Base-by-base conservation (phyloP, 1,140 invertebrate species). In the Brachystomella parvula region DNA sequence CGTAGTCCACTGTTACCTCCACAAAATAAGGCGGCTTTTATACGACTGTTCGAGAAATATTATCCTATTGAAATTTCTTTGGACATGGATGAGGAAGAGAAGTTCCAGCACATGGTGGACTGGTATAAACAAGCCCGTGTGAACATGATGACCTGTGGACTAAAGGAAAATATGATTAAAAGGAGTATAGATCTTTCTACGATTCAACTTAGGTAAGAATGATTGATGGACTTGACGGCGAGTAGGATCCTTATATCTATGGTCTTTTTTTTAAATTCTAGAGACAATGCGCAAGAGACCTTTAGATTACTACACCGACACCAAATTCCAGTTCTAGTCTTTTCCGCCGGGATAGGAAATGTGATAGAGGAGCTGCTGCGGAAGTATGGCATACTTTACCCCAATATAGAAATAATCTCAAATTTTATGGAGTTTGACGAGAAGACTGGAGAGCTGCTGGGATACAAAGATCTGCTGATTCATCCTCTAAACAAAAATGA, bases 261-360 rank as follows among this genome's bases (percentile, higher is more conserved):
- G 3, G 12, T 21, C 9, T 6, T 56, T 58, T 6, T 21, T 57
- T 61, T 35, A 26, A 26, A 9, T 29, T 21, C 29, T 74, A 87
- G 93, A 75, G 87, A 89, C 74, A 86, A 86, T 2, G 87, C 88
- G 12, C 77, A 83, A 56, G 82, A 87, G 44, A 78, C 94, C 29
- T 87, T 97, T 73, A 71, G 82, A 19, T 80, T 81, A 66, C 79
- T 94, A 17, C 72, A 87, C 35, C 72, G 75, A 2, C 75, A 83
- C 2, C 77, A 85, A 58, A 85, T 98, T 28, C 95, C 95, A 0
- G 79, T 96, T 17, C 76, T 98, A 32, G 87, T 98, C 31, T 96
- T 98, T 78, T 96, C 93, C 32, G 95, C 94, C 35, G 95, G 95
- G 0, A 81, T 97, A 32, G 95, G 94, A 0, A 87, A 95, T 75